Evolutionary conservation across 2,797 vertebrate species (phyloP).

Genomic region (Spinus olivaceus): DNA sequence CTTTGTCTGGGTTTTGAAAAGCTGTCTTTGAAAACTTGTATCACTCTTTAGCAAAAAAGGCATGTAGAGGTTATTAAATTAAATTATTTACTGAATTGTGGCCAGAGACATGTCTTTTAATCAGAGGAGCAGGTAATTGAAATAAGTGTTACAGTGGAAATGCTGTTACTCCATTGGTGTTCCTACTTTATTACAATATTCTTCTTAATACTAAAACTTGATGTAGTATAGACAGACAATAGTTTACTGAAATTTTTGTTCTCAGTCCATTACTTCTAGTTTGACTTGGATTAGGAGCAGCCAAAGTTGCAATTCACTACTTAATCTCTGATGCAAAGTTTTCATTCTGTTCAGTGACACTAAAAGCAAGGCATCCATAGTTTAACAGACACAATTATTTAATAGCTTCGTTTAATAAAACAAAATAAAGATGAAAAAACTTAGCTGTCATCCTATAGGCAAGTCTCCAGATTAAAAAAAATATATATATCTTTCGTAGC

Average conservation of each 20-base stretch:
- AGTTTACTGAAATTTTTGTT: not conserved
- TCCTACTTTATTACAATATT: not conserved
- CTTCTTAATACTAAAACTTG: not conserved
- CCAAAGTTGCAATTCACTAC: not conserved
- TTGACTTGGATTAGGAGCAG: not conserved
- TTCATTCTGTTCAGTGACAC: not conserved
- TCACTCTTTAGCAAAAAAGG: not conserved
- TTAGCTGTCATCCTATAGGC: not conserved
- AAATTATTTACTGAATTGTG: not conserved
- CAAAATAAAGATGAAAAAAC: not conserved
- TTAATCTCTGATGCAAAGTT: not conserved
- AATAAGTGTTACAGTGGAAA: not conserved
- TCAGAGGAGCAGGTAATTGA: not conserved
- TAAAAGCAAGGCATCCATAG: not conserved
- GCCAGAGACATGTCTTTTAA: not conserved
- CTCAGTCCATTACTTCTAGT: not conserved
- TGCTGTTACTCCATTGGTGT: not conserved
- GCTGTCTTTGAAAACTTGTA: not conserved
- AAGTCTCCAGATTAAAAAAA: not conserved
- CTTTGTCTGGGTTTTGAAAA: not conserved
- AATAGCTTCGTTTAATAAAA: not conserved
- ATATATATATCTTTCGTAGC: not conserved
- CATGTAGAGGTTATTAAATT: not conserved
- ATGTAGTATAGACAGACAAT: not conserved
- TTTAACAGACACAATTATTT: not conserved